These are phyloP conservation scores for Hyles vespertilio DNA, from an alignment of 1,140 invertebrate species.

Conservation along the genomic window DNA sequence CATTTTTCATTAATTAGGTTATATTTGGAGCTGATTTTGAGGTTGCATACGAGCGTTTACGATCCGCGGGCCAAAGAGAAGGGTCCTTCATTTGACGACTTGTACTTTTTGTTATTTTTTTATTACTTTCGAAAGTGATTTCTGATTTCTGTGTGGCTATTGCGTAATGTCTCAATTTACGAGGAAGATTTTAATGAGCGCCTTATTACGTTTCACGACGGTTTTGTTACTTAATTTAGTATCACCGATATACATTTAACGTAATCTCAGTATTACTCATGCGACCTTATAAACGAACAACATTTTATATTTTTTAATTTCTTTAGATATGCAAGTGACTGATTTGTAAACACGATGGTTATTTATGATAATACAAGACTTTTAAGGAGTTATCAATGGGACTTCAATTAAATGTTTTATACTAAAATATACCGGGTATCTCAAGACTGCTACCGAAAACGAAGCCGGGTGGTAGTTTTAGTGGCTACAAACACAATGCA, in stretches of 20 bases:
- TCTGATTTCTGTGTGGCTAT: constrained; percentile 40
- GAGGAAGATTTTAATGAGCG: constrained; percentile 32
- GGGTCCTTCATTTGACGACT: constrained; percentile 35
- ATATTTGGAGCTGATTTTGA: background rate
- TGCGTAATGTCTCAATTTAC: constrained; percentile 33
- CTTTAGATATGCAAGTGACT: too few relatives aligned
- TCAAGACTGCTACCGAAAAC: too few relatives aligned
- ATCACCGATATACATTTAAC: constrained; percentile 8
- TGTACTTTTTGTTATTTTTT: constrained; percentile 35
- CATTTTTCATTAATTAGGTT: too few relatives aligned
- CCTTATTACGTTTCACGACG: constrained; percentile 8
- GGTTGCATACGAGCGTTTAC: constrained; percentile 38
- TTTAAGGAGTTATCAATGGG: too few relatives aligned
- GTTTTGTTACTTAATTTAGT: constrained; percentile 2
- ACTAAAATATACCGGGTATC: too few relatives aligned
- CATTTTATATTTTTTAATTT: background rate
- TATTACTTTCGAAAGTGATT: constrained; percentile 62
- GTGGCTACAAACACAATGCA: too few relatives aligned
- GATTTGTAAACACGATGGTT: too few relatives aligned
- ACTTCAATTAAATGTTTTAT: too few relatives aligned
- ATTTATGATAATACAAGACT: too few relatives aligned
- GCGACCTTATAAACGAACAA: background rate
- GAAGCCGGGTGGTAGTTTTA: too few relatives aligned
- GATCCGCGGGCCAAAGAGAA: constrained; percentile 40
- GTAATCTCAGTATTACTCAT: constrained; percentile 18